A percentile compares a stretch with the other conserved stretches of the same genome.
phyloP scores from a whole-genome alignment of 2,113 vertebrate genomes.

The Athene cunicularia region DNA sequence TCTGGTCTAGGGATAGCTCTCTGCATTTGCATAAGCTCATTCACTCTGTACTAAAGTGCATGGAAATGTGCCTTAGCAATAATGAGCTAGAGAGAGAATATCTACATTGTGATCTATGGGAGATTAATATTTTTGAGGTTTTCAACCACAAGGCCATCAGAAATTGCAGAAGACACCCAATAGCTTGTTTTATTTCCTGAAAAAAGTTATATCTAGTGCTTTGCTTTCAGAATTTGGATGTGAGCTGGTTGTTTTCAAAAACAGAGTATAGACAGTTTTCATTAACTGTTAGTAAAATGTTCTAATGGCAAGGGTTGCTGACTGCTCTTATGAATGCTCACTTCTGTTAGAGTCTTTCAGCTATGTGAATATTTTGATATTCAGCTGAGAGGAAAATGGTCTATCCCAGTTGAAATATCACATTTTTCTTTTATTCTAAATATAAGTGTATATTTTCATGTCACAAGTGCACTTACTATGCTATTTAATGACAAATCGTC shows the following conservation, averaged over 20 bases:
- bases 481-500: neutral
- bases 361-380: neutral
- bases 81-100: neutral
- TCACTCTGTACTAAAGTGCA: neutral
- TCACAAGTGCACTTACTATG: neutral
- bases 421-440: neutral
- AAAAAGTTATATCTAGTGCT: neutral
- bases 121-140: neutral
- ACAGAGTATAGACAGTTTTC: neutral
- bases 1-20: neutral
- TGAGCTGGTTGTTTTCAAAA: neutral
- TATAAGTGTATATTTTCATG: neutral
- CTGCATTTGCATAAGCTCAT: constrained; percentile 17
- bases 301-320: neutral
- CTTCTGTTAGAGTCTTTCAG: neutral
- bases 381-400: neutral
- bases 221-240: neutral
- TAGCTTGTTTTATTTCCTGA: neutral
- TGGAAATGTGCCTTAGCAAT: neutral
- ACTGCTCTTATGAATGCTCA: neutral
- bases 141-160: neutral
- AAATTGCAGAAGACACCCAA: neutral
- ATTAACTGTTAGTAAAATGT: neutral
- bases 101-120: neutral
- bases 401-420: neutral